Evolutionary conservation across 2,888 invertebrate genomes (phyloP), one percentile per base, ranked within the genome.

Genomic region (Epinotia nisella): DNA sequence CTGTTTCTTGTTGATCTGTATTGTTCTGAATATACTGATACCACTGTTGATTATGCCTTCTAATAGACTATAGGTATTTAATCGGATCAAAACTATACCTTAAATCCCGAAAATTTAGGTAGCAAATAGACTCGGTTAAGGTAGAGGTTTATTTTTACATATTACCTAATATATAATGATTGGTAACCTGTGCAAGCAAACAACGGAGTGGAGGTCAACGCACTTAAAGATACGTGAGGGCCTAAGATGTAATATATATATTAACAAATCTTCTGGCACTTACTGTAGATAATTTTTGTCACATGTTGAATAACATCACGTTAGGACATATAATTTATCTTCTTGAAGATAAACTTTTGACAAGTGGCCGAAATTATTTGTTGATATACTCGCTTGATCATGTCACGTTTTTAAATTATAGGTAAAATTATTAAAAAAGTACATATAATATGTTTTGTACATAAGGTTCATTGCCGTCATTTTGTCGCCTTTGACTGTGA

Each of bases 21-120:
- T 82, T 87, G 84, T 88, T 89, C 85, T 79, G 67, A 24, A 65
- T 71, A 64, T 56, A 60, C 21, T 45, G 77, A 85, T 83, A 78
- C 84, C 83, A 88, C 81, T 87, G 87, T 90, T 86, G 80, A 78
- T 80, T 87, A 87, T 87, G 87, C 86, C 87, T 90, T 90, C 82
- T 83, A 62, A 80, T 84, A 84, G 79, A 78, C 77, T 83, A 77
- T 76, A 77, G 69, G 60, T 39, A 71, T 65, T 71, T 78, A 81
- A 79, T 80, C 78, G 78, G 75, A 82, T 78, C 78, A 81, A 82
- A 81, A 78, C 59, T 69, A 67, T 71, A 75, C 71, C 72, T 53
- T 64, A 68, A 70, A 65, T 67, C 51, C 68, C 67, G 71, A 49
- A 62, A 61, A 71, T 60, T 56, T 74, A 75, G 74, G 62, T 75